Base-by-base conservation (phyloP, 2,113 vertebrate genomes). In the Oncorhynchus tshawytscha region DNA sequence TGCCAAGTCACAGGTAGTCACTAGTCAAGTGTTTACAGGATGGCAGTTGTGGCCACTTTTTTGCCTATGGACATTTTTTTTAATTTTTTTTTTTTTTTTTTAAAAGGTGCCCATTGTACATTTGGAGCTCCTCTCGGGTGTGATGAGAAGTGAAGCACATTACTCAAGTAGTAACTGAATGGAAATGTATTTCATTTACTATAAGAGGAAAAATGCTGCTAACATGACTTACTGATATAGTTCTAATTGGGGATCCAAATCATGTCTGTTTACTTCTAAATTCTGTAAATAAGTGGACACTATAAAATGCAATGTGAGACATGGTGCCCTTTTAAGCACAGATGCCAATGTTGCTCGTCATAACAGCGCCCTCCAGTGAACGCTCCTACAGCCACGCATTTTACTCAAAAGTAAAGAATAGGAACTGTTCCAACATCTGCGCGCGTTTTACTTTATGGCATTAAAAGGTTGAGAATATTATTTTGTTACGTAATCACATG, bases 351-450 rank as follows among this genome's bases (percentile, higher is more conserved):
- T 39, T 16, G 69, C 81, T 75, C 80, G 39, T 81, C 74, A 72
- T 71, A 78, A 86, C 80, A 91, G 90, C 91, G 90, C 90, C 91
- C 91, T 88, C 91, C 86, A 90, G 91, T 81, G 91, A 80, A 73
- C 75, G 49, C 29, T 68, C 24, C 45, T 74, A 78, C 54, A 85
- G 70, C 3, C 34, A 67, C 49, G 76, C 70, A 77, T 78, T 77
- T 74, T 48, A 79, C 20, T 73, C 25, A 73, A 65, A 45, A 7
- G 39, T 45, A 45, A 45, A 8, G 18, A 68, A 18, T 29, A 20
- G 13, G 65, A 29, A 39, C 39, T 45, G 39, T 11, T n/a, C 7
- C 18, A 68, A 54, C 18, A 68, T 68, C 13, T 68, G 29, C 67
- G 39, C 9, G 59, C n/a, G 18, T 62, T 62, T 22, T 62, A 62